Base-by-base conservation (phyloP, 2,888 invertebrate genomes). In the Epicampocera succincta region DNA sequence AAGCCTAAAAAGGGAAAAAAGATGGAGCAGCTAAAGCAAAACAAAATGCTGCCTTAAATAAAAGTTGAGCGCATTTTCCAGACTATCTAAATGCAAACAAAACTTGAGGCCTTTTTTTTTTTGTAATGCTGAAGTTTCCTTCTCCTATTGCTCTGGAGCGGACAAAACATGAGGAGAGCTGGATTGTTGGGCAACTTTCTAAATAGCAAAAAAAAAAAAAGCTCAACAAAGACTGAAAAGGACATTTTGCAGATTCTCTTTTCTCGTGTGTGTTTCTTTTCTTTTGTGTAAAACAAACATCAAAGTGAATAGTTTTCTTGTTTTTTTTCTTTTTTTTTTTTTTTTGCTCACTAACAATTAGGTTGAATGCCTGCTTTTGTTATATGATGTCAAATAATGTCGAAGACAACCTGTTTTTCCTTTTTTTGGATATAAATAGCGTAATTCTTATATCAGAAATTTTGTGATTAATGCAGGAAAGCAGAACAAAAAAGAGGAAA, bases 341-440 rank as follows among this genome's bases (percentile, higher is more conserved):
- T 48, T 17, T 61, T 46, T 15, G 46, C 0, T 13, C 19, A 11
- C 25, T 44, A 8, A 56, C 44, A 68, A 58, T 71, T 38, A 3
- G 15, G 13, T 15, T 71, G 38, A 13, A 25, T 60, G 60, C 38
- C 29, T 50, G 50, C 48, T 71, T 38, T 44, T 46, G 17, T 56
- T 17, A 21, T 48, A 11, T 17, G 29, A n/a, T 73, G 61, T 52
- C 72, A 52, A 61, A 52, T 52, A 63, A 63, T 52, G 61, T 44
- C 44, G 61, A 44, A 44, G 63, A 63, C 73, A 73, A 63, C 46
- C 44, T 54, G 42, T 44, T 54, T 73, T 58, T 33, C 33, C 15
- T 54, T 33, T 33, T 21, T 54, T 33, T 33, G 17, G 15, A 0
- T 1, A 58, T 33, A 17, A 33, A 58, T 58, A 3, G 13, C 8